phyloP scores from a whole-genome alignment of 2,113 vertebrate genomes.

The Hymenochirus boettgeri region DNA sequence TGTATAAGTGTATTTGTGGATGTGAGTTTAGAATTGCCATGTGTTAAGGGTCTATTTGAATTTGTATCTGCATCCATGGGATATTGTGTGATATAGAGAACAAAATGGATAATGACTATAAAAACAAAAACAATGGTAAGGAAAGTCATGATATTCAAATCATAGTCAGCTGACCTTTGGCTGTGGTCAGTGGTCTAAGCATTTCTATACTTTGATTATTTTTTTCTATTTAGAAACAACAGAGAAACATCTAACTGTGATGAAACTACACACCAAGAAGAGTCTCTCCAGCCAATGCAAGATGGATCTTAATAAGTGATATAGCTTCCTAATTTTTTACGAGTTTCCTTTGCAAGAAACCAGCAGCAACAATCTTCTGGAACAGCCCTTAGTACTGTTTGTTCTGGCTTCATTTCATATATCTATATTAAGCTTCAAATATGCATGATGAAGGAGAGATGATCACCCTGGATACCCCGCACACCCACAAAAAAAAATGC shows the following conservation, averaged over 20 bases:
- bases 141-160: too few species aligned
- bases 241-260: too few species aligned
- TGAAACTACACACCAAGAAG: neutral
- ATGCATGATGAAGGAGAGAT: slow-evolving; percentile 35
- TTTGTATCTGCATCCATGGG: too few species aligned
- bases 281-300: neutral
- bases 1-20: too few species aligned
- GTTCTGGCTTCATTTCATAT: neutral
- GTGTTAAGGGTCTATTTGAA: too few species aligned
- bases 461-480: slow-evolving; percentile 33
- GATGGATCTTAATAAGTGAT: neutral
- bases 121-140: too few species aligned
- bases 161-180: too few species aligned
- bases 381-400: slow-evolving; percentile 13
- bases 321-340: slow-evolving; percentile 21
- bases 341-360: slow-evolving; percentile 6
- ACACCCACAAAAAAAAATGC: slow-evolving; percentile 39
- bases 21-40: too few species aligned
- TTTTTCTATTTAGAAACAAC: too few species aligned
- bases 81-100: too few species aligned
- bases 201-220: neutral
- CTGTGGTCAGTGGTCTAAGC: neutral
- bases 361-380: slow-evolving; percentile 1
- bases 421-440: slow-evolving; percentile 5
- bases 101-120: too few species aligned